Evolutionary conservation across 2,888 invertebrate genomes (phyloP).

Genomic region (Priapulus caudatus): DNA sequence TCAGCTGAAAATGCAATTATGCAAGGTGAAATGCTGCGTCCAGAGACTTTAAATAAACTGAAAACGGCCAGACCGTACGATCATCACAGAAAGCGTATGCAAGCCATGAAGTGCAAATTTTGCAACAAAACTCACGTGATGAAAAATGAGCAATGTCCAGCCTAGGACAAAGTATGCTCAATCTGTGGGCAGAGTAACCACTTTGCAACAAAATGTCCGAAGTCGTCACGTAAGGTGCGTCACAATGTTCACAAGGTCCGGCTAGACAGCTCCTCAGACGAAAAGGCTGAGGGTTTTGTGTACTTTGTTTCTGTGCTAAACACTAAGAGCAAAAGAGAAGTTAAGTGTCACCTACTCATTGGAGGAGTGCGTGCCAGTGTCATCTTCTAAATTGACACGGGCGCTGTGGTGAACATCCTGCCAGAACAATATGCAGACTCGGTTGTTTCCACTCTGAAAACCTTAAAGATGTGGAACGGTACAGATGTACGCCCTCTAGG

Average conservation of each 20-base stretch:
- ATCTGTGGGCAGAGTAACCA: not conserved
- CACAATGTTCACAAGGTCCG: too few species aligned
- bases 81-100: not conserved
- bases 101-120: slow-evolving; percentile 9
- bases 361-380: not conserved
- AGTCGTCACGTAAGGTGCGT: too few species aligned
- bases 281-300: too few species aligned
- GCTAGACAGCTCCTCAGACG: too few species aligned
- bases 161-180: not conserved
- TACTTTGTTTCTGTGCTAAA: too few species aligned
- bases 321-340: too few species aligned
- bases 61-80: too few species aligned
- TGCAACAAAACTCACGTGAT: slow-evolving; percentile 5
- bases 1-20: not conserved
- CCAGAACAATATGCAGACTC: not conserved
- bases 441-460: not conserved
- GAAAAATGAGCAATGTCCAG: slow-evolving; percentile 6
- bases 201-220: not conserved
- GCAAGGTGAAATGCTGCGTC: not conserved
- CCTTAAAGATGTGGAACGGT: not conserved
- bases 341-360: too few species aligned
- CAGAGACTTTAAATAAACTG: not conserved
- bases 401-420: not conserved
- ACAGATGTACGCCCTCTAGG: not conserved
- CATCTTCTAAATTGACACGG: not conserved